Base-by-base conservation (phyloP, 2,888 invertebrate genomes). In the Lymantria monacha region DNA sequence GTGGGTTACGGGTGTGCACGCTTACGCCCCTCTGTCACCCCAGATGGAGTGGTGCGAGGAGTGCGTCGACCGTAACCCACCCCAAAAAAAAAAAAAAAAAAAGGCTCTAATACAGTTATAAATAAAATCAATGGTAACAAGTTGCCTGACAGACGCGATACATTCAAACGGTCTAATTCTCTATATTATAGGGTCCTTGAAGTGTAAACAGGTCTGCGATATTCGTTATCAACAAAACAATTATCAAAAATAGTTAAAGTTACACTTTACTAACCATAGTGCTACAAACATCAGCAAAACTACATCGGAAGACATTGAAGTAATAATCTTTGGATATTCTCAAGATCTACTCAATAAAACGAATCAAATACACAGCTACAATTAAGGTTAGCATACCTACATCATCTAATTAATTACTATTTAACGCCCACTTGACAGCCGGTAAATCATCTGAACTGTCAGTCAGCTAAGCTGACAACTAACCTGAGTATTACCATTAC, bases 271-370 rank as follows among this genome's bases (percentile, higher is more conserved):
- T n/a, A 40, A 38, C 40, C 38, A 13, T 30, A 46, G 40, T 40
- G 45, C 45, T 45, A 37, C 43, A 46, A 46, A 30, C 13, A 30
- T 30, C 30, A 40, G 40, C 9, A 40, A 46, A 46, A 46, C 46
- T 40, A 46, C 30, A 40, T 40, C 30, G 9, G 40, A 38, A 46
- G 38, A 46, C 40, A 37, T 44, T 22, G 46, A 46, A 46, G 38
- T 40, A 40, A 46, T 8, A 38, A 46, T 40, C 38, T 22, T 46
- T 30, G n/a, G 12, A 46, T 46, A 45, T 30, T 40, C 38, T 40
- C 10, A 40, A 30, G 40, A 46, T 46, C 37, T 15, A 45, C 12
- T 38, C 30, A 37, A 22, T 22, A 37, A 38, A 45, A 45, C 0
- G 45, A 45, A 38, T n/a, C 37, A 38, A 45, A 45, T 36, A 45